Base-by-base conservation (phyloP, 35 echinoderm and acorn worm species). In the Nesometra sesokonis region DNA sequence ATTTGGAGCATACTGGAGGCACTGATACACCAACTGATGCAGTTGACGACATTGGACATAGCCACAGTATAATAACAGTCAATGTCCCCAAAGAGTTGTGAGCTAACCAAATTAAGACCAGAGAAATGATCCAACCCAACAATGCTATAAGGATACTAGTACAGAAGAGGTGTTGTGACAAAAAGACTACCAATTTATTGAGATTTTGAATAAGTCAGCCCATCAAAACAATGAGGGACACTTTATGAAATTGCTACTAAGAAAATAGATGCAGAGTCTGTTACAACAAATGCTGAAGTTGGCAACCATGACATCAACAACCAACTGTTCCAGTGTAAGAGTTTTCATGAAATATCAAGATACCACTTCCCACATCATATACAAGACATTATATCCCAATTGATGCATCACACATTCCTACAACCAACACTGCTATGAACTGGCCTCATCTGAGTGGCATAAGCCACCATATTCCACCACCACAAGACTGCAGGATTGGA, bases 401-500 rank as follows among this genome's bases (percentile, higher is more conserved):
- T 3, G 32, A 80, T 3, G 3, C 32, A 80, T 80, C 79, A 11
- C 79, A 80, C 31, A 80, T 80, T 17, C 79, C 79, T 33, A 80
- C 31, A 3, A 34, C 17, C 11, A 23, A 36, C 0, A 80, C 79
- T 11, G 79, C 79, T 32, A 67, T 2, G 21, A 80, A 32, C 27
- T 86, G 86, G 43, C 32, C 88, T 78, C 80, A 90, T 57, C 37
- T 90, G 13, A 19, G 37, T 46, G 23, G 32, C 29, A 85, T 90
- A 30, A 57, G 38, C 23, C 30, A 82, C 29, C 39, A 78, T 13
- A 36, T 93, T 5, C 84, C 83, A 15, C 52, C 43, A 27, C 38
- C 88, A 13, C 88, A 86, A 87, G 88, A 87, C 32, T 93, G 92
- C 76, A 52, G 79, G 17, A 35, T 93, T 78, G 92, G 84, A 36